phyloP scores from a whole-genome alignment of 2,797 vertebrate species.

The Notamacropus eugenii region DNA sequence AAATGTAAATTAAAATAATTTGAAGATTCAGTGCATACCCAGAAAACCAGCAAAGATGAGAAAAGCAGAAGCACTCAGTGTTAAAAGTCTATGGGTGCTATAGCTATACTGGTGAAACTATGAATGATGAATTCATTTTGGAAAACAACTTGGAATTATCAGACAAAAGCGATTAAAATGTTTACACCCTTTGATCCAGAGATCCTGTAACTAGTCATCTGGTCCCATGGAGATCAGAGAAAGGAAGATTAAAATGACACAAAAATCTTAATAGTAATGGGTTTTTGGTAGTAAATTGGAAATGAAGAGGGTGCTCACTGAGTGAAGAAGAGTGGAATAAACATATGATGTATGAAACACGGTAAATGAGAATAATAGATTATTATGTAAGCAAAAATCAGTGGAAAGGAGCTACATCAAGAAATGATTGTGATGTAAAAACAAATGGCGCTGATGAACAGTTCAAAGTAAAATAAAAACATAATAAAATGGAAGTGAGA shows the following conservation, averaged over 20 bases:
- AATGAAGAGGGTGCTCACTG: neutral
- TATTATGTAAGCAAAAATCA: neutral
- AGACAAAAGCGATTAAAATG: neutral
- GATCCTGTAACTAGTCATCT: neutral
- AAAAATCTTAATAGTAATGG: neutral
- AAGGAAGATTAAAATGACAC: neutral
- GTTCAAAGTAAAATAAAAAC: conserved; percentile 2
- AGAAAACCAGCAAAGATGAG: neutral
- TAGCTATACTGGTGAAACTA: neutral
- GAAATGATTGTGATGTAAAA: neutral
- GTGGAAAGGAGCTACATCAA: neutral
- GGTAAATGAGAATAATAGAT: neutral
- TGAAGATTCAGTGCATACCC: neutral
- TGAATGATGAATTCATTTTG: neutral
- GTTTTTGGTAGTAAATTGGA: neutral
- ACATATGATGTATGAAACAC: neutral
- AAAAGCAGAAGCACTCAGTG: neutral
- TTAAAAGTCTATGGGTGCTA: neutral
- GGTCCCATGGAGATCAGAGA: neutral
- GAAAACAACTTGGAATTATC: neutral
- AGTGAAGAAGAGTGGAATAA: neutral
- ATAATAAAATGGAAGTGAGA: neutral
- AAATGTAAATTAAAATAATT: neutral
- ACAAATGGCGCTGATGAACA: neutral
- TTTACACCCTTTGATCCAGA: neutral